Evolutionary conservation across 2,888 invertebrate species (phyloP), one percentile per base, ranked within the genome.

Genomic region (Onchidella celtica): DNA sequence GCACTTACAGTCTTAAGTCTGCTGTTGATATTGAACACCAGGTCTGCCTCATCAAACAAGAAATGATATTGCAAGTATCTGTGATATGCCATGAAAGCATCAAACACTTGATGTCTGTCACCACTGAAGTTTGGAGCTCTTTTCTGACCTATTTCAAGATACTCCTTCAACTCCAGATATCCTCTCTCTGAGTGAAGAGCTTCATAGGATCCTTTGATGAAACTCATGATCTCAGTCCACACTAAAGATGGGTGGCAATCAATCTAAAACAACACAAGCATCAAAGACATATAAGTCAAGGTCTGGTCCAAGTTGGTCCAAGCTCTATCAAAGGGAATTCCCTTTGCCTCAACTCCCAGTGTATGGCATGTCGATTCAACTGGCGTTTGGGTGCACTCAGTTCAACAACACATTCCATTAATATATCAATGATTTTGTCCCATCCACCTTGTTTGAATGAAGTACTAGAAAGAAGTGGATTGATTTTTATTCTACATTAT

Each of bases 221-320:
- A 90, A 0, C 91, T 91, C 86, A 88, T 88, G 40, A 91, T 90
- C 72, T 91, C 91, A 61, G 85, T 91, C 91, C 91, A 91, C 24
- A 91, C 87, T 32, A 91, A 83, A 1, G 89, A 87, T 3, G 91
- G 89, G 61, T 91, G 89, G 72, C 86, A 90, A 14, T 77, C 76
- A 11, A 66, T 57, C 79, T 73, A 65, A 4, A 57, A 70, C 1
- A 63, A 32, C n/a, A n/a, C n/a, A n/a, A n/a, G n/a, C n/a, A n/a
- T n/a, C n/a, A n/a, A n/a, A n/a, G n/a, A n/a, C n/a, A n/a, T n/a
- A n/a, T n/a, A n/a, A n/a, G n/a, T n/a, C n/a, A n/a, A n/a, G n/a
- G n/a, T n/a, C n/a, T n/a, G n/a, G n/a, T n/a, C n/a, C n/a, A n/a
- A n/a, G n/a, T n/a, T n/a, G n/a, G n/a, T n/a, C n/a, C n/a, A n/a